Conservation (phyloP, 2,113 vertebrate species). For the Xiphophorus hellerii region DNA sequence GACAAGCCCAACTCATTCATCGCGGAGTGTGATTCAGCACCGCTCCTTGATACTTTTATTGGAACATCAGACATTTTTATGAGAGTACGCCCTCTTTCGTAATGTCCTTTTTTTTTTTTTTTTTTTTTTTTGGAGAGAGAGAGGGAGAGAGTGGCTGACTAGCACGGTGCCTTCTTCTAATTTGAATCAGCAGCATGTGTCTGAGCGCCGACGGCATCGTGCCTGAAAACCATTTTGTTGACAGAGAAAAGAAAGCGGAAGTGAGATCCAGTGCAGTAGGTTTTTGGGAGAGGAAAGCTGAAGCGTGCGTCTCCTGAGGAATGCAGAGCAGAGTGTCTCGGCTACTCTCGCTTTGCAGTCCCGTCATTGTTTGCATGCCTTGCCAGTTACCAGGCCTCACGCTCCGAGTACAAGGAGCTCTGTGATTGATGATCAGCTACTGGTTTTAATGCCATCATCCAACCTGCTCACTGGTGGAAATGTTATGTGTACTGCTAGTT, state of each 20-base stretch:
- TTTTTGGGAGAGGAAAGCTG: constrained; percentile 9
- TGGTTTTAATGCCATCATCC: constrained; percentile 34
- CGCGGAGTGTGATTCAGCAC: background rate
- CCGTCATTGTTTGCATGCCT: constrained; percentile 44
- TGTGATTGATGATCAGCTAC: constrained; percentile 38
- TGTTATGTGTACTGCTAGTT: too few species aligned
- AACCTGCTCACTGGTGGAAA: background rate
- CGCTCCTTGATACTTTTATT: background rate
- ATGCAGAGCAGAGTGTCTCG: constrained; percentile 42
- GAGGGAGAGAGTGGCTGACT: background rate
- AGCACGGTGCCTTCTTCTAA: background rate
- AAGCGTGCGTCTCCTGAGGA: constrained; percentile 46
- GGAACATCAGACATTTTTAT: background rate
- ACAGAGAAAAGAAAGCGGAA: background rate
- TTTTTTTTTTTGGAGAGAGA: background rate
- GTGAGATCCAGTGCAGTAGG: constrained; percentile 1
- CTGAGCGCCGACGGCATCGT: background rate
- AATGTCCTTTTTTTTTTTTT: background rate
- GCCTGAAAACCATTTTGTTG: background rate
- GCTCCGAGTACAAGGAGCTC: constrained; percentile 47
- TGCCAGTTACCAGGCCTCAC: constrained; percentile 26
- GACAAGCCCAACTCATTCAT: constrained; percentile 12
- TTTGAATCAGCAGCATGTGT: constrained; percentile 9
- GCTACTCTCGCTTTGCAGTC: constrained; percentile 19
- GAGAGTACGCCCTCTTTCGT: background rate